phyloP scores from a whole-genome alignment of 1,140 invertebrate species.

The Alviniconcha marisindica region DNA sequence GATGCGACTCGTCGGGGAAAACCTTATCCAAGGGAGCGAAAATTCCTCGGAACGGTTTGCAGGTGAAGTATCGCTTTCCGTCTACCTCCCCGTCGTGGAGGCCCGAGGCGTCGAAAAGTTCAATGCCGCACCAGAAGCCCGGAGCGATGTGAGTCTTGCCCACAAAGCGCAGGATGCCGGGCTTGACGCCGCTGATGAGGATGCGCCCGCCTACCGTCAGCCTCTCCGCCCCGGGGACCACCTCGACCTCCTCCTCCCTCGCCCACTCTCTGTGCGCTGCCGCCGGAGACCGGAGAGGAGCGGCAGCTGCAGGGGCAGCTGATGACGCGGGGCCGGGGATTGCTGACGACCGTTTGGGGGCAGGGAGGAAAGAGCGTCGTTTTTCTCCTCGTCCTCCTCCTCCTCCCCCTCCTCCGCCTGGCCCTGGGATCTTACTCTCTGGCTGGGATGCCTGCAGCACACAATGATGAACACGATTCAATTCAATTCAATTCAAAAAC shows the following conservation, averaged over 20 bases:
- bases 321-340: constrained; percentile 31
- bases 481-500: no score
- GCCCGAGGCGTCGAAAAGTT: constrained; percentile 71
- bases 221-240: constrained; percentile 23
- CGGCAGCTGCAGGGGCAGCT: constrained; percentile 24
- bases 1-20: constrained; percentile 5
- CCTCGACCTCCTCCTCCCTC: no score
- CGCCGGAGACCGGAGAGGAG: not conserved
- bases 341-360: constrained; percentile 36
- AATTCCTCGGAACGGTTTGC: constrained; percentile 69
- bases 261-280: not conserved
- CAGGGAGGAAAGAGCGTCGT: constrained; percentile 61
- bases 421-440: constrained; percentile 50
- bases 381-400: constrained; percentile 40
- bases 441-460: constrained; percentile 53
- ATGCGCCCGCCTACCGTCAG: constrained; percentile 57
- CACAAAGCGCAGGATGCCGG: constrained; percentile 63
- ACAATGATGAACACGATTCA: no score
- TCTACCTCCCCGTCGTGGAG: constrained; percentile 73
- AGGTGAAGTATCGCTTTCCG: constrained; percentile 73
- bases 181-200: constrained; percentile 65
- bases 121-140: constrained; percentile 74
- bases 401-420: constrained; percentile 41
- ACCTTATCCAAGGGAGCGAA: constrained; percentile 74
- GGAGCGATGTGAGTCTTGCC: constrained; percentile 68